Evolutionary conservation across 2,113 vertebrate species (phyloP), one percentile per base, ranked within the genome.

Genomic region (Rattus rattus): DNA sequence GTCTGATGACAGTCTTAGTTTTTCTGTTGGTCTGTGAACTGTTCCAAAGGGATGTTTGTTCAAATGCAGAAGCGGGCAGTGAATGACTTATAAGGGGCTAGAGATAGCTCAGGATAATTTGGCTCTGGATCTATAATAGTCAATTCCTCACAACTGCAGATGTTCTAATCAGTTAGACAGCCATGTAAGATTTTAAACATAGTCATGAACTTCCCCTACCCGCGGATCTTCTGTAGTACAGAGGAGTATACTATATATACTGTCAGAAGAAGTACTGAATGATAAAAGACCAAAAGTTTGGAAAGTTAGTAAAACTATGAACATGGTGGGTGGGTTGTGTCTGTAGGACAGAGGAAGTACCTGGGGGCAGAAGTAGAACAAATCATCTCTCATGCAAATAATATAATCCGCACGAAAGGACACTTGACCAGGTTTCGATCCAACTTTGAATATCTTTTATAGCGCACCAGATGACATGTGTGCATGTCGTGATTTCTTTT

Each of bases 401-500:
- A 26, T 9, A 72, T 7, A 80, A 30, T 14, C 19, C 39, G 28
- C 65, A 69, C 77, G 56, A 97, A 91, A 98, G 54, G 16, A 93
- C 69, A 33, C 47, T 52, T 0, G 2, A 16, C 77, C 81, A 65
- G 47, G 94, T 98, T 97, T 95, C 97, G 97, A 98, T 94, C 49
- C 97, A 97, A 96, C 70, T 97, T 17, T 83, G 97, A 97, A 75
- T 88, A 91, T 97, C 94, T 98, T 94, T 61, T 36, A 91, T 97
- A 96, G 97, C 94, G 97, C 96, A 95, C 85, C 97, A 97, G 96
- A 93, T 98, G 98, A 98, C 95, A 96, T 33, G 0, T 97, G 98
- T 89, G 33, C 97, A 98, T 95, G 96, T 93, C 97, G 96, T 96
- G 96, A 97, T 98, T 99, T 98, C 98, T 98, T 98, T 98, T 98